A percentile compares a stretch with the other conserved stretches of the same genome.
These are phyloP conservation scores for Anser brachyrhynchus DNA, from an alignment of 2,113 vertebrate species.

Conservation along the genomic window DNA sequence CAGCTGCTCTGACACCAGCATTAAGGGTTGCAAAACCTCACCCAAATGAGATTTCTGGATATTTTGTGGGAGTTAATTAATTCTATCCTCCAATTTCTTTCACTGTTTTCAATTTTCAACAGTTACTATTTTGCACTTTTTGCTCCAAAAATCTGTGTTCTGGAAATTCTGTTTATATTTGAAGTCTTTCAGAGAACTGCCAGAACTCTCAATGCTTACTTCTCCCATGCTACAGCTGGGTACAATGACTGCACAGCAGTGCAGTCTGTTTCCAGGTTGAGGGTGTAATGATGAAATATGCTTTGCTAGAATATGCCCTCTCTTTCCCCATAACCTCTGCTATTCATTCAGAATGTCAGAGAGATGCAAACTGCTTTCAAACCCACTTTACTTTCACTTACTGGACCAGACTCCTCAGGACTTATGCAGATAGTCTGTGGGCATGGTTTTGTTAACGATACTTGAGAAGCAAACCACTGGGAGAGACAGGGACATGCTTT, in stretches of 20 bases:
- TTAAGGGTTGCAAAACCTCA: not conserved
- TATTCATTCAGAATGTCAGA: not conserved
- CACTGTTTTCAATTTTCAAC: not conserved
- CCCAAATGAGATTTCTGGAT: not conserved
- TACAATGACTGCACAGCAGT: constrained; percentile 42
- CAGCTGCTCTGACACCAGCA: not conserved
- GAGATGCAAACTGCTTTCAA: not conserved
- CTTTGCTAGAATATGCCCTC: not conserved
- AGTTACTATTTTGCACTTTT: not conserved
- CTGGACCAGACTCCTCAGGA: not conserved
- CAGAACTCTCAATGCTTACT: constrained; percentile 24
- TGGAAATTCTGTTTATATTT: constrained; percentile 37
- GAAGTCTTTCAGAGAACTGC: constrained; percentile 37
- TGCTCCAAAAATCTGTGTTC: constrained; percentile 8
- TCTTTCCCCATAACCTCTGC: not conserved
- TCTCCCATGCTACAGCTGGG: not conserved
- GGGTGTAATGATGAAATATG: not conserved
- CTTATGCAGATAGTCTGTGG: not conserved
- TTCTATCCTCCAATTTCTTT: not conserved
- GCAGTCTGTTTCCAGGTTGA: constrained; percentile 25
- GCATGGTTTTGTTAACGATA: not conserved
- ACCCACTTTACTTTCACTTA: not conserved
- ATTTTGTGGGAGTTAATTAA: not conserved
- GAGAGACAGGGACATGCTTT: not conserved
- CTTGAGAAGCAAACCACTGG: not conserved